phyloP scores from a whole-genome alignment of 1,140 invertebrate species.

The Manduca sexta region DNA sequence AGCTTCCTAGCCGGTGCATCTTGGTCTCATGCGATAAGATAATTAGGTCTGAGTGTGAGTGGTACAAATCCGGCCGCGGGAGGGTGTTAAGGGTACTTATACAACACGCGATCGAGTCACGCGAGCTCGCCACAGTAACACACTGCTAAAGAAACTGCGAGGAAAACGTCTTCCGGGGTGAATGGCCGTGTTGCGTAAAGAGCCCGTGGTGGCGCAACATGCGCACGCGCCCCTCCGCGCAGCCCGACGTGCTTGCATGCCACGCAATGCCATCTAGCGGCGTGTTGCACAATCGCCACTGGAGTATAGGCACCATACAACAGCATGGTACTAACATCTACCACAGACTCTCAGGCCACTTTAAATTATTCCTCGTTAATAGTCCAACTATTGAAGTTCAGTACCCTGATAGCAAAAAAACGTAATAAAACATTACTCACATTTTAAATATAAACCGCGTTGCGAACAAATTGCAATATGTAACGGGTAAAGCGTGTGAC shows the following conservation, averaged over 20 bases:
- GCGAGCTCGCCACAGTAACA: constrained; percentile 61
- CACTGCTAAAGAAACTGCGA: constrained; percentile 66
- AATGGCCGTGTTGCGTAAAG: constrained; percentile 68
- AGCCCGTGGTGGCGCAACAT: constrained; percentile 50
- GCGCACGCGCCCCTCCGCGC: constrained; percentile 28
- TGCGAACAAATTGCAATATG: constrained; percentile 35
- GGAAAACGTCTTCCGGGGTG: constrained; percentile 71
- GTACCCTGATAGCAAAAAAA: too few species aligned
- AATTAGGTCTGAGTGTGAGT: constrained; percentile 38
- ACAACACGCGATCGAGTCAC: constrained; percentile 55
- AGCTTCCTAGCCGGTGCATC: not conserved
- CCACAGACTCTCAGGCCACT: too few species aligned
- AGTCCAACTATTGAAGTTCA: too few species aligned
- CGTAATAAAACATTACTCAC: too few species aligned
- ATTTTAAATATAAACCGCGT: not conserved
- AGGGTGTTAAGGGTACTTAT: constrained; percentile 37
- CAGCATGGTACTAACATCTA: too few species aligned
- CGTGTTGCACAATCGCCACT: constrained; percentile 4
- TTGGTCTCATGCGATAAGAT: constrained; percentile 27
- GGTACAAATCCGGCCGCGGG: constrained; percentile 29
- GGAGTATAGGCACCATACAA: not conserved
- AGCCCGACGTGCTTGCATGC: constrained; percentile 10
- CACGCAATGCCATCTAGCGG: constrained; percentile 29
- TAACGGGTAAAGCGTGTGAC: constrained; percentile 40
- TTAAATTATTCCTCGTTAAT: too few species aligned